Base-by-base conservation (phyloP, 2,113 vertebrate species). In the Hippoglossus stenolepis region DNA sequence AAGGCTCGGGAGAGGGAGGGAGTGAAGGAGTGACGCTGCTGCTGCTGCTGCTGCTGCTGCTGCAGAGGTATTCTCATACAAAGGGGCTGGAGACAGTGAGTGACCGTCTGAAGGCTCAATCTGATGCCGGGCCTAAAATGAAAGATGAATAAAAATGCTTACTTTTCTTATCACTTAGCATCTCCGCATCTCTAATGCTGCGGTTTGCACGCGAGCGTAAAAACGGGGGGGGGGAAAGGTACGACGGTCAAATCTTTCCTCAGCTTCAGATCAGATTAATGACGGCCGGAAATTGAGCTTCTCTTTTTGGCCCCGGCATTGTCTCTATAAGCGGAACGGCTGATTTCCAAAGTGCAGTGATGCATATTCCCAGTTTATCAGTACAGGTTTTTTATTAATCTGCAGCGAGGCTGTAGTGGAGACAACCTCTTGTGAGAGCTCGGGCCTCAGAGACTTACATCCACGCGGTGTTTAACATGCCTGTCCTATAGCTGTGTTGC, bases 181-280 rank as follows among this genome's bases (percentile, higher is more conserved):
- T 65, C 4, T 40, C 57, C 24, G 43, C 43, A 2, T 61, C 38
- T 49, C 21, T 61, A 70, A 68, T 72, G 68, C 9, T 3, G 7
- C 18, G n/a, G 17, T 9, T 9, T 7, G 20, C n/a, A 57, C 2
- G 10, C 12, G 13, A 1, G 10, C 20, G 45, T 71, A 70, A 73
- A 23, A 31, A 5, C 0, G 28, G 28, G 6, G 5, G 31, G 31
- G 59, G 14, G 2, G 54, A 15, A 62, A 73, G 15, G 4, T 28
- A 43, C 11, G 40, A 13, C 40, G 1, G 31, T 31, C 31, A 31
- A 31, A 31, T 31, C 9, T 77, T 83, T 87, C 81, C 86, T 87
- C 81, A 78, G 59, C 86, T 84, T 88, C 83, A 86, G 85, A 88
- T 92, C 81, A 88, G 87, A 91, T 92, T 93, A 92, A 93, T 93